These are phyloP conservation scores for Heliangelus exortis DNA, from an alignment of 2,797 vertebrate species.

Conservation along the genomic window DNA sequence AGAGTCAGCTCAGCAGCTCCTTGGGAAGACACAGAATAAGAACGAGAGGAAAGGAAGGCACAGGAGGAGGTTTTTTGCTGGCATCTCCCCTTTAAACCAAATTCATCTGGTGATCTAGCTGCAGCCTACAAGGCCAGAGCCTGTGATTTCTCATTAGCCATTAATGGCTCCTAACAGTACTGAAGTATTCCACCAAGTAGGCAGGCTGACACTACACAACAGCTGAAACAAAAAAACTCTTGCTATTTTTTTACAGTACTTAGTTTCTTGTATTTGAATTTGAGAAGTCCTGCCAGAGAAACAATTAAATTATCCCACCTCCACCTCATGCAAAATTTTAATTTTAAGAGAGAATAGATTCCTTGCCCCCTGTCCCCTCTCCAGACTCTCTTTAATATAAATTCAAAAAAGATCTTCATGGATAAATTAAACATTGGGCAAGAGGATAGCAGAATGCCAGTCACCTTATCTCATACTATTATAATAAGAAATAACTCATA, in stretches of 20 bases:
- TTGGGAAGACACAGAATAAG: not conserved
- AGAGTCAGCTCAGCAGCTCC: not conserved
- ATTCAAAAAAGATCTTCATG: not conserved
- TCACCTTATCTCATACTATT: not conserved
- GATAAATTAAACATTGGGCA: not conserved
- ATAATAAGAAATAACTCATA: not conserved
- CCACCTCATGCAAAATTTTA: not conserved
- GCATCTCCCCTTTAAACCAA: not conserved
- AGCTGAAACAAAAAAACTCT: not conserved
- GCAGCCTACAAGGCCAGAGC: not conserved
- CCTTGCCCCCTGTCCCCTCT: not conserved
- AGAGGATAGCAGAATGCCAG: not conserved
- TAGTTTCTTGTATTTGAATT: not conserved
- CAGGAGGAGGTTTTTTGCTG: not conserved
- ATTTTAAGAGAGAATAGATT: not conserved
- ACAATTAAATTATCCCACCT: not conserved
- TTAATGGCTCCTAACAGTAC: not conserved
- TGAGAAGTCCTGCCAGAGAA: not conserved
- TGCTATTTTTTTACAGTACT: not conserved
- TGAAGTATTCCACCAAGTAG: not conserved
- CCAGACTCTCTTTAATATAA: not conserved
- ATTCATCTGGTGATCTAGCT: not conserved
- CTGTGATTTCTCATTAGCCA: not conserved
- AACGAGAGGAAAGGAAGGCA: not conserved
- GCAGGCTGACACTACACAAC: not conserved